phyloP scores from a whole-genome alignment of 2,888 invertebrate species.

The Tanaodytes sp. region DNA sequence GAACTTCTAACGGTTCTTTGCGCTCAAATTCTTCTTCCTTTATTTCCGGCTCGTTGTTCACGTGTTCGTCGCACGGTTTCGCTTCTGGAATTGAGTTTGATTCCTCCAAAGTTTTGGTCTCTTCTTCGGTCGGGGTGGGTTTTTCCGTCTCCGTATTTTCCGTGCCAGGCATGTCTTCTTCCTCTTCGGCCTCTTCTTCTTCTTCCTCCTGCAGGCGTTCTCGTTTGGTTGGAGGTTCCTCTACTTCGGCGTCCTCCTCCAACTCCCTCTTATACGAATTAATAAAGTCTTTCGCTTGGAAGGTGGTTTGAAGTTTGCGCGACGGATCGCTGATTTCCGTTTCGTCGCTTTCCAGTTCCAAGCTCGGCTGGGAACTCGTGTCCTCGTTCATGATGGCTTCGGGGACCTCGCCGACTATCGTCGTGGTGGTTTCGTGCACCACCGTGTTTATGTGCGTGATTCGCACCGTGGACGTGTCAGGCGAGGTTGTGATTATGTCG shows the following conservation, averaged over 20 bases:
- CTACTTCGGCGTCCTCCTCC: constrained; percentile 14
- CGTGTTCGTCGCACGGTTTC: too few relatives aligned
- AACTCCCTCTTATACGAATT: constrained; percentile 33
- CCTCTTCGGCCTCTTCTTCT: constrained; percentile 16
- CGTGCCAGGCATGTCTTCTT: constrained; percentile 3
- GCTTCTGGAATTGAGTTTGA: too few relatives aligned
- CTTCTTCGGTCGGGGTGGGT: neutral
- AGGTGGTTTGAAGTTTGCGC: constrained; percentile 68
- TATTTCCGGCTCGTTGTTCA: neutral
- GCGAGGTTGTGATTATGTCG: constrained; percentile 14
- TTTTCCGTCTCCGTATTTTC: neutral
- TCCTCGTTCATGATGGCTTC: constrained; percentile 71
- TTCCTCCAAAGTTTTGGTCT: too few relatives aligned
- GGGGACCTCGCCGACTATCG: constrained; percentile 62
- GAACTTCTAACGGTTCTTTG: too few relatives aligned
- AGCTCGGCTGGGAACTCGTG: constrained; percentile 69
- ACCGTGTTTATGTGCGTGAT: constrained; percentile 29
- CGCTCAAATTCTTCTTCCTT: neutral
- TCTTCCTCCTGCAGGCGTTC: neutral
- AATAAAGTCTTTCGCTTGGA: constrained; percentile 68
- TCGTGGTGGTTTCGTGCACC: constrained; percentile 50
- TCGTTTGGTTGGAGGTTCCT: neutral
- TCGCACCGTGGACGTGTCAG: constrained; percentile 36
- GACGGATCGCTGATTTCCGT: constrained; percentile 57
- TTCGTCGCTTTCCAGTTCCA: constrained; percentile 67